Evolutionary conservation across 2,888 invertebrate species (phyloP).

Genomic region (Coronaproctus castanopsis): DNA sequence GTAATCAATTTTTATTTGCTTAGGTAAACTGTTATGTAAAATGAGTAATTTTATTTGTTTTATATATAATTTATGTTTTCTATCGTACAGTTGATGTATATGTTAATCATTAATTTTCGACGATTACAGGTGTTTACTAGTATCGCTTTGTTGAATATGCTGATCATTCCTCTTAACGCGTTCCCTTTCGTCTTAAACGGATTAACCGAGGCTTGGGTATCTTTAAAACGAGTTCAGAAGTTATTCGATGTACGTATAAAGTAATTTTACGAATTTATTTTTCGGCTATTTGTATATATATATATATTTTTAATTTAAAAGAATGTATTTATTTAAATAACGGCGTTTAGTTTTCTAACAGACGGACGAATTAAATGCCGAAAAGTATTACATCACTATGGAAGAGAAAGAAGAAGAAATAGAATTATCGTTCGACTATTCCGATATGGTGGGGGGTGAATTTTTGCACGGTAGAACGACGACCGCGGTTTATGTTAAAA

Average conservation of each 20-base stretch:
- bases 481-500: constrained; percentile 1
- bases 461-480: neutral
- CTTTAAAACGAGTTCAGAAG: constrained; percentile 65
- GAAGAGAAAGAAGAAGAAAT: neutral
- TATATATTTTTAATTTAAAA: constrained; percentile 26
- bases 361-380: neutral
- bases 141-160: constrained; percentile 83
- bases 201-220: constrained; percentile 87
- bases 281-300: constrained; percentile 30
- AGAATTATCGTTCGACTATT: neutral
- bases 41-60: too few species aligned
- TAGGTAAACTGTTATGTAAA: too few species aligned
- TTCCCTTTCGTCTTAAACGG: constrained; percentile 98
- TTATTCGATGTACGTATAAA: constrained; percentile 42
- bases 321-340: constrained; percentile 21
- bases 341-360: neutral
- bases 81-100: too few species aligned
- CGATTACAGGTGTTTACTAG: constrained; percentile 65
- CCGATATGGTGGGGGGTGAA: neutral
- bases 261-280: neutral
- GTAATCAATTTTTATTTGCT: too few species aligned
- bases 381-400: neutral
- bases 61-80: too few species aligned
- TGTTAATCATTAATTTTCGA: too few species aligned
- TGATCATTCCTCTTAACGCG: constrained; percentile 86